These are phyloP conservation scores for Latrodectus elegans DNA, from an alignment of 2,888 invertebrate species.

Conservation along the genomic window DNA sequence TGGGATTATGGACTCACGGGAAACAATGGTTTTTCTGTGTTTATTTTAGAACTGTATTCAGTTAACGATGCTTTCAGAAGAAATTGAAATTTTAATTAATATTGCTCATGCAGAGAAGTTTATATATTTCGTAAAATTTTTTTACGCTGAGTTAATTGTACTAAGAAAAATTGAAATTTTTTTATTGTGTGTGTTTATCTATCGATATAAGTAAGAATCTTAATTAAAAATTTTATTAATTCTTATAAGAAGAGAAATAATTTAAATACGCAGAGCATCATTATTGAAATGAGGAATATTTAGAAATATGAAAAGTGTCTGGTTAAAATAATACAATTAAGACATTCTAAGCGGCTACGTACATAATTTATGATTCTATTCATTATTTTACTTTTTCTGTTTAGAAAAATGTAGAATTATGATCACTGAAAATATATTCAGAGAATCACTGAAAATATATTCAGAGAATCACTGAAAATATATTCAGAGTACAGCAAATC, in stretches of 20 bases:
- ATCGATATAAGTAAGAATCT: not conserved
- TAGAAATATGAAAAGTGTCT: too few species aligned
- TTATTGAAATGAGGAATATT: too few species aligned
- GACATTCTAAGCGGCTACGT: too few species aligned
- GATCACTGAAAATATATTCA: too few species aligned
- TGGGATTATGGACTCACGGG: not conserved
- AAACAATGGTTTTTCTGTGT: not conserved
- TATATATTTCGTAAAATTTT: not conserved
- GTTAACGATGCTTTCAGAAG: not conserved
- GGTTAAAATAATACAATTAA: too few species aligned
- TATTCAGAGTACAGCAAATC: too few species aligned
- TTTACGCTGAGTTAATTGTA: not conserved
- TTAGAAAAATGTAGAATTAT: too few species aligned
- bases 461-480: too few species aligned
- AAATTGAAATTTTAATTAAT: conserved; percentile 3
- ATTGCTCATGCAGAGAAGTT: not conserved
- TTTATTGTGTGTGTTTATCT: not conserved
- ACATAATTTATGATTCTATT: too few species aligned
- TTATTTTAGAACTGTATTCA: not conserved
- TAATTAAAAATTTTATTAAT: not conserved
- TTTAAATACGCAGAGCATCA: too few species aligned
- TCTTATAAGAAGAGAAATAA: not conserved
- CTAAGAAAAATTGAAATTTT: not conserved
- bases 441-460: too few species aligned
- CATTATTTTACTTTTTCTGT: too few species aligned